Base-by-base conservation (phyloP, 1,140 invertebrate genomes). In the Diorhabda sublineata region DNA sequence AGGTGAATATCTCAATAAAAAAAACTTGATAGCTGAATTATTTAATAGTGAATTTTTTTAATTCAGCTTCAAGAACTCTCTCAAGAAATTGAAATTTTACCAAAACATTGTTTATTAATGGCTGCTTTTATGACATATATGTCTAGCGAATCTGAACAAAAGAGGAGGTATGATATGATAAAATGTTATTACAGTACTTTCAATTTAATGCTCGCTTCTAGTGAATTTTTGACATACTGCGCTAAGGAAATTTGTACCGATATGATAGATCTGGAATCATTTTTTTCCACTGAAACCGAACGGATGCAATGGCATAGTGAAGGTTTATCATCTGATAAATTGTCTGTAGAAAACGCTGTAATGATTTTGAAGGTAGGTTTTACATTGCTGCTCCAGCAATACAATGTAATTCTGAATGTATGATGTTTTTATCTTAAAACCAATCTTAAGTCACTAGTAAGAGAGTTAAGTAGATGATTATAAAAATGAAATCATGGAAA, bases 261-360 rank as follows among this genome's bases (percentile, higher is more conserved):
- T 26, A 60, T 77, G 2, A 93, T 94, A 82, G 88, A 90, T 66
- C 80, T 94, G 5, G 83, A 87, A n/a, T 84, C 87, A 61, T 93
- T 92, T 75, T 80, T 94, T 45, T 87, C 87, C 3, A 85, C 85
- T 2, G 92, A 97, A 77, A 87, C 91, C 70, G 92, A 96, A 73
- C 87, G 92, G 70, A 78, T 97, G 6, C 88, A 90, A 66, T 98
- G 96, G 96, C 90, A 92, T 74, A 86, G 87, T 3, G 90, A 95
- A 77, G 94, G 95, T 2, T 82, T 98, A 3, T 90, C 94, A 0
- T 87, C 89, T 3, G 93, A 95, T 83, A 85, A 87, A 59, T 82
- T 93, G 5, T 92, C 92, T 11, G 80, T 92, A 64, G 91, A 96
- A 82, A 96, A 96, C 82, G 93, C 91, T 42, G 84, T 94, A 7